These are phyloP conservation scores for Brienomyrus longianalis DNA, from an alignment of 2,113 vertebrate genomes.

Conservation along the genomic window DNA sequence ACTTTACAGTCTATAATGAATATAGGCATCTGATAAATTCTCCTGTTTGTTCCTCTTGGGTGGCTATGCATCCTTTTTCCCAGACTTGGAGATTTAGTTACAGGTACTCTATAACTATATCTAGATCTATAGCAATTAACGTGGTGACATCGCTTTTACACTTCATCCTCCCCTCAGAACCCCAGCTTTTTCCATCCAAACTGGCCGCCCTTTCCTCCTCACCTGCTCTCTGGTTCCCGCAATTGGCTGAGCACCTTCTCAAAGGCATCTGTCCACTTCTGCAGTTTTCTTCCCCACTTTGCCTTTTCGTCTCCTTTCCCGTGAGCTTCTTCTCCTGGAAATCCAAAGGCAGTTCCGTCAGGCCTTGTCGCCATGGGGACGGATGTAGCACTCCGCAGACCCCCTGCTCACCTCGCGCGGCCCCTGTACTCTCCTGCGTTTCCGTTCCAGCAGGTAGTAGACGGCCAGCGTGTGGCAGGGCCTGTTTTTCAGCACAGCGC, in stretches of 20 bases:
- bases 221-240: constrained; percentile 72
- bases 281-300: constrained; percentile 65
- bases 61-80: background rate
- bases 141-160: background rate
- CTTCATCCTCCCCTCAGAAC: background rate
- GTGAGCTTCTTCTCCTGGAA: background rate
- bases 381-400: no score
- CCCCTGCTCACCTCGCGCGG: constrained; percentile 67
- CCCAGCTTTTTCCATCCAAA: background rate
- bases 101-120: background rate
- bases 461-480: constrained; percentile 86
- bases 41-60: background rate
- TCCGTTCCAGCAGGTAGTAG: constrained; percentile 91
- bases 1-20: background rate
- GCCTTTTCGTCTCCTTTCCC: constrained; percentile 45
- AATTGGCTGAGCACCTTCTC: constrained; percentile 72
- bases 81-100: background rate
- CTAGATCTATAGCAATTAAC: background rate
- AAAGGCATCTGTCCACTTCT: constrained; percentile 77
- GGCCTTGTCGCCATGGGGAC: background rate
- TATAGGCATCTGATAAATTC: background rate
- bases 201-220: constrained; percentile 23
- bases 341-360: background rate
- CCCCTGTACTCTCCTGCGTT: constrained; percentile 80
- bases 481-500: constrained; percentile 84